These are phyloP conservation scores for Toxonevra muliebris DNA, from an alignment of 2,888 invertebrate genomes.

Conservation along the genomic window DNA sequence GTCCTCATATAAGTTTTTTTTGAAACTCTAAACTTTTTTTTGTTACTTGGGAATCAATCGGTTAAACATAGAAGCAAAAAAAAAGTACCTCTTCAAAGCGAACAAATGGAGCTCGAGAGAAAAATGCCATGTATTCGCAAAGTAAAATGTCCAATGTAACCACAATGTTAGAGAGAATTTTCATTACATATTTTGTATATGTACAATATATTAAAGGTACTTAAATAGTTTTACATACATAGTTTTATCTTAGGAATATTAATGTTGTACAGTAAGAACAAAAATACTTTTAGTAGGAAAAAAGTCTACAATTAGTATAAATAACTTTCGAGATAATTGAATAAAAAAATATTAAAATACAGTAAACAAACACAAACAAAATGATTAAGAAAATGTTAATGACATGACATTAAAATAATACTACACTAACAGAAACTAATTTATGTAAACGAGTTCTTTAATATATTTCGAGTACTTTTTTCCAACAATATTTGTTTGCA, in stretches of 20 bases:
- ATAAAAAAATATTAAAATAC: not conserved
- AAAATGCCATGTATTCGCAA: too few species aligned
- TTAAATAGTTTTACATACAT: too few species aligned
- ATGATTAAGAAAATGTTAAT: not conserved
- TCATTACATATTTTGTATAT: too few species aligned
- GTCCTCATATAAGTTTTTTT: too few species aligned
- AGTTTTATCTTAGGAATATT: not conserved
- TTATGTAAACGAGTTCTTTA: not conserved
- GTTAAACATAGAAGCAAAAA: too few species aligned
- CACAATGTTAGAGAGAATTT: too few species aligned
- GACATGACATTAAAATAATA: not conserved
- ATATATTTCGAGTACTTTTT: not conserved
- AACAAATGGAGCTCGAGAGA: too few species aligned
- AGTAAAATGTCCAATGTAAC: too few species aligned
- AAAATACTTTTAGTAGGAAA: constrained; percentile 1
- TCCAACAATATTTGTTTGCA: not conserved
- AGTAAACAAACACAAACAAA: not conserved
- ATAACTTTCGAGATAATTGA: not conserved
- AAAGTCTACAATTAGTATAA: not conserved
- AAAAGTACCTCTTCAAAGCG: too few species aligned
- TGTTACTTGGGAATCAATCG: too few species aligned
- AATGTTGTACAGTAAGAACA: not conserved
- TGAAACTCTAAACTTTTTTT: too few species aligned
- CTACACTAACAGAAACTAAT: not conserved
- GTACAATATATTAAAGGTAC: too few species aligned